These are phyloP conservation scores for Emmelina monodactyla DNA, from an alignment of 2,888 invertebrate genomes.

Conservation along the genomic window DNA sequence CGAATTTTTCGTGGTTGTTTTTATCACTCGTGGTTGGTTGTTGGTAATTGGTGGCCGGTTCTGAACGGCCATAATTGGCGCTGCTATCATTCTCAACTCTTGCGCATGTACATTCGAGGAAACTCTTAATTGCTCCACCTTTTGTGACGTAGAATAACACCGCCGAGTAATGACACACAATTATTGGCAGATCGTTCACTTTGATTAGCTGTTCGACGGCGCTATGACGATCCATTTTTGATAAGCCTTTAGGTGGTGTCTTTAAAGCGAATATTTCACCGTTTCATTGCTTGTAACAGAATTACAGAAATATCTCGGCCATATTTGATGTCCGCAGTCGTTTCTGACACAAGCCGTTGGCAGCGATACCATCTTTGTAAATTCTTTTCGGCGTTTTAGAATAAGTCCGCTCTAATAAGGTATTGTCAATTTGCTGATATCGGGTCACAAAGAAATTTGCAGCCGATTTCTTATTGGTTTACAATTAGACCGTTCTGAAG, in stretches of 20 bases:
- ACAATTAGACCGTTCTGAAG: conserved; percentile 57
- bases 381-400: conserved; percentile 17
- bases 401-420: conserved; percentile 30
- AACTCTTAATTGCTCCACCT: conserved; percentile 63
- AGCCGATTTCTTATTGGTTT: conserved; percentile 52
- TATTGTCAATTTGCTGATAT: conserved; percentile 34
- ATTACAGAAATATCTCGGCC: no score
- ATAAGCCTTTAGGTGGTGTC: no score
- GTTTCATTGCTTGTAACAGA: no score
- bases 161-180: conserved; percentile 57
- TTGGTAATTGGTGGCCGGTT: conserved; percentile 51
- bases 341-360: not conserved
- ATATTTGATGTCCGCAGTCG: not conserved
- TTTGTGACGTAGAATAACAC: conserved; percentile 57
- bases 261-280: no score
- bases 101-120: conserved; percentile 56
- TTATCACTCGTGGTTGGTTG: conserved; percentile 53
- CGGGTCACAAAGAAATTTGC: conserved; percentile 17
- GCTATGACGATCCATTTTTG: conserved; percentile 11
- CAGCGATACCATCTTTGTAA: not conserved
- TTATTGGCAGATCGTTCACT: conserved; percentile 56
- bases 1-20: conserved; percentile 55
- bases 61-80: conserved; percentile 51
- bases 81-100: conserved; percentile 60
- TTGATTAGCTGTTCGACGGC: conserved; percentile 43